Base-by-base conservation (phyloP, 2,888 invertebrate species). In the Ernsta delagoae region DNA sequence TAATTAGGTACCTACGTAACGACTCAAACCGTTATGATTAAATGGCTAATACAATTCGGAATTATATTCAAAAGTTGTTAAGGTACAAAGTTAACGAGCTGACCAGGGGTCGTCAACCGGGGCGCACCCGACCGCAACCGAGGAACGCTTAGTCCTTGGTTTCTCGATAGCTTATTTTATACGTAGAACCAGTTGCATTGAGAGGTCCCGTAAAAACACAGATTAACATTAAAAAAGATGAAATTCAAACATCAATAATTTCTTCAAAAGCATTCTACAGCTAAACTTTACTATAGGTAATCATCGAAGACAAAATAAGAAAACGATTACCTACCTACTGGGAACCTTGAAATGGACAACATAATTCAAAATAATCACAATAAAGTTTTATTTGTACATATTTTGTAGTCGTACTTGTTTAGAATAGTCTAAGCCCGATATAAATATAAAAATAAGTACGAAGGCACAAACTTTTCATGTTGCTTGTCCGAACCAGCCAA, bases 61-160 rank as follows among this genome's bases (percentile, higher is more conserved):
- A 1, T 16, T 16, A 16, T 16, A 16, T 16, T 16, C 16, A 16
- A 16, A 16, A 16, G 16, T 16, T 16, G 16, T n/a, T n/a, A 7
- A 41, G 41, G 5, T 41, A 41, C 41, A 41, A 41, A 41, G 41
- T 41, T 41, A 41, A 41, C 41, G 31, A 43, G n/a, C n/a, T 34
- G 12, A n/a, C 74, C 67, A 74, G 75, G 75, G 89, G 88, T 89
- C 89, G 86, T 82, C 85, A 89, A 73, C 84, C 78, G 81, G 77
- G 79, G 84, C 83, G 77, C 78, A 83, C 78, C 86, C 84, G 84
- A 71, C 83, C 83, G 81, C 84, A 86, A 85, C 83, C 79, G 79
- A 43, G 43, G 31, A 84, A 79, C 78, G 80, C n/a, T 78, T 79
- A 80, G 80, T 88, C 88, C 90, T 87, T 79, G 79, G 81, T 83